Evolutionary conservation across 2,888 invertebrate species (phyloP), one percentile per base, ranked within the genome.

Genomic region (Cylindroiulus punctatus): DNA sequence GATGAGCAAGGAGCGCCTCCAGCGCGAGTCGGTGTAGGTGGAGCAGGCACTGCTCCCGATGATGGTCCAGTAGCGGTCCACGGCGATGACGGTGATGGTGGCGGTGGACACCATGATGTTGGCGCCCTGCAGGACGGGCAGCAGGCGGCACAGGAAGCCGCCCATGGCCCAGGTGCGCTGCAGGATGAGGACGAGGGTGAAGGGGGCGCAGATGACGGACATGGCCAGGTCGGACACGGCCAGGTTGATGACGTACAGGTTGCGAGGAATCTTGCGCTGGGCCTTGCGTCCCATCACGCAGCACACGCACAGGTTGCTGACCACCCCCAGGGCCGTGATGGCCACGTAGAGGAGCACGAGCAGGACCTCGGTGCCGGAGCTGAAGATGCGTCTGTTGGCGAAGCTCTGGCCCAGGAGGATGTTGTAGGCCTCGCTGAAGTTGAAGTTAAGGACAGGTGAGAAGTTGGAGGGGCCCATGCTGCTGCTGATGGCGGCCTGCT

Each of bases 81-180:
- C 88, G 17, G 91, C 91, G 65, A 94, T 94, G 86, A 93, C 93
- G 0, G 93, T 92, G 85, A 93, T 93, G 86, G 93, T 93, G 87
- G 93, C 93, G 0, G 93, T 93, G 0, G 93, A 93, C 36, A 94
- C 93, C 90, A 93, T 93, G 81, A 93, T 92, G 89, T 93, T 93
- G 88, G 93, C 92, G 2, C 92, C 93, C 88, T 93, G 93, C 14
- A 93, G 90, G 88, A 93, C 92, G 0, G 93, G 92, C n/a, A 93
- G 92, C 47, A 93, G 91, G 89, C 93, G 93, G 90, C 93, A 93
- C 89, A 93, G 91, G 85, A 92, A 90, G n/a, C 90, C 90, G 0
- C 93, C 93, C 82, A 93, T 90, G n/a, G 90, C 91, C 93, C 93
- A 93, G 86, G 91, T 91, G 84, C 91, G 90, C 86, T 91, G 90